These are phyloP conservation scores for Fundulus diaphanus DNA, from an alignment of 2,797 vertebrate genomes.

Conservation along the genomic window DNA sequence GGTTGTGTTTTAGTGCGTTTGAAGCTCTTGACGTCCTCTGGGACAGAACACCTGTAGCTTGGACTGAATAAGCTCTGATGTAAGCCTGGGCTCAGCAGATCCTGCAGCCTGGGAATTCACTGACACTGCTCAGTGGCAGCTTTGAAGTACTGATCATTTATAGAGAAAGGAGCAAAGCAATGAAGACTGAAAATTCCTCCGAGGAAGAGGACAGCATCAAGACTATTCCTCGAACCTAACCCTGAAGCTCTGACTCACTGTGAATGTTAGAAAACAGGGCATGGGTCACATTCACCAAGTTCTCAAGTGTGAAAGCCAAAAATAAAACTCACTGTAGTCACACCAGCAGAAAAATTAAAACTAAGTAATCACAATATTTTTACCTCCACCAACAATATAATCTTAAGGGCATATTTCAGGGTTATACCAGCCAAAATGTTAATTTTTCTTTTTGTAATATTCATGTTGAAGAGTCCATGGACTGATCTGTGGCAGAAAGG, in stretches of 20 bases:
- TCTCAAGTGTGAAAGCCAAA: constrained; percentile 10
- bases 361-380: neutral
- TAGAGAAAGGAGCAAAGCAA: neutral
- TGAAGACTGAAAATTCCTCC: constrained; percentile 15
- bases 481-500: neutral
- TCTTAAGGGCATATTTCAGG: neutral
- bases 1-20: constrained; percentile 67
- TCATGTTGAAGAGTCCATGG: neutral
- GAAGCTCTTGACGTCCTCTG: constrained; percentile 46
- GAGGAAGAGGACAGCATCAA: constrained; percentile 8
- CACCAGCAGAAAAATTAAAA: neutral
- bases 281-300: neutral
- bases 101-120: constrained; percentile 40
- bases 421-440: neutral
- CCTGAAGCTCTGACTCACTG: neutral
- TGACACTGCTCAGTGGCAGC: constrained; percentile 38
- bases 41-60: constrained; percentile 61
- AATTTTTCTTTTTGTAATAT: neutral
- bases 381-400: neutral
- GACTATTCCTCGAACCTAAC: neutral
- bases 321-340: neutral
- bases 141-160: constrained; percentile 57
- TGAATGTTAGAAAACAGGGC: neutral
- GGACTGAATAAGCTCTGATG: constrained; percentile 49
- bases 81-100: constrained; percentile 62